Conservation (phyloP, 2,797 vertebrate species). For the Phyllotis vaccarum region DNA sequence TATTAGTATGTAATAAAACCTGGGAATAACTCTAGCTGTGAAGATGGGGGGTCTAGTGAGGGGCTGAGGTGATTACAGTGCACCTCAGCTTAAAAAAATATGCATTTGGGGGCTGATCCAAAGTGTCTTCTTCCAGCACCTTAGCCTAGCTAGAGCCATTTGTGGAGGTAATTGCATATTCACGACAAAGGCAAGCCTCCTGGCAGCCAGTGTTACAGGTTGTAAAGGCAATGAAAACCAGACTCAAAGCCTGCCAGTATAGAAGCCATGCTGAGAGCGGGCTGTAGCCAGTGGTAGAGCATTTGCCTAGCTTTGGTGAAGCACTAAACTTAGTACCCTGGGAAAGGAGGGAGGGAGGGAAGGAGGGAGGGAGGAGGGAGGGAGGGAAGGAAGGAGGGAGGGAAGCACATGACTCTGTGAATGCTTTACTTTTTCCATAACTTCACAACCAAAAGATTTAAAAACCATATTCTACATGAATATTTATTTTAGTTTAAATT, state of each 20-base stretch:
- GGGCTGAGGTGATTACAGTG: background rate
- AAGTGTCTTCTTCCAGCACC: background rate
- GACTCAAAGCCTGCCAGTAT: background rate
- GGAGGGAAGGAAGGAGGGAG: no score
- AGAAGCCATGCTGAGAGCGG: background rate
- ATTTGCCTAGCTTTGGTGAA: background rate
- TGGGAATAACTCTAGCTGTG: background rate
- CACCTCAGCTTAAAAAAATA: background rate
- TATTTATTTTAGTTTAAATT: conserved; percentile 32
- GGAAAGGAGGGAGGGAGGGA: background rate
- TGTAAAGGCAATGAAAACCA: background rate
- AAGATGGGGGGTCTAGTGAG: background rate
- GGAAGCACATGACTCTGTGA: background rate
- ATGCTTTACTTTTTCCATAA: background rate
- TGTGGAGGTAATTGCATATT: background rate
- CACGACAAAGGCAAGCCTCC: background rate
- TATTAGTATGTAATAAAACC: background rate
- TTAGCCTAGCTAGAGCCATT: background rate
- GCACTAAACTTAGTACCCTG: background rate
- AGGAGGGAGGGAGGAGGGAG: background rate
- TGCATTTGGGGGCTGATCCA: background rate
- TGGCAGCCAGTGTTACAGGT: background rate
- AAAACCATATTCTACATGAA: background rate
- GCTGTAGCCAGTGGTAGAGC: background rate
- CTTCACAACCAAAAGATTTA: conserved; percentile 20